Percentiles rank a stretch among this genome's conserved stretches.
Conservation (phyloP, 2,113 vertebrate species). For the Grammomys dolichurus region DNA sequence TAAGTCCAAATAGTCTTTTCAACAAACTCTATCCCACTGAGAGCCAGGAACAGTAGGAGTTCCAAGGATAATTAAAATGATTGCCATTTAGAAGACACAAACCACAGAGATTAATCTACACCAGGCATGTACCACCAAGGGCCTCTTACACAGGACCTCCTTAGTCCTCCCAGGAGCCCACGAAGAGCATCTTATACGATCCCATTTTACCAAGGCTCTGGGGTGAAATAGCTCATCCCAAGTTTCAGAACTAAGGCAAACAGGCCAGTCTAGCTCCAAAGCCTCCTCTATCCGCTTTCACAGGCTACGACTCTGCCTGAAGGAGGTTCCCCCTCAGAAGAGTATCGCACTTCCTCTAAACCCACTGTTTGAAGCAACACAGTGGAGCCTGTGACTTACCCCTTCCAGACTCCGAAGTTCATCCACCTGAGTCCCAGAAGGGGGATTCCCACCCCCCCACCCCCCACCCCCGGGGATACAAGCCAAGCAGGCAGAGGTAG, state of each 20-base stretch:
- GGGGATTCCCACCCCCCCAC: no score
- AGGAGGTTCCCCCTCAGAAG: no score
- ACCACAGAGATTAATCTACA: rapidly evolving
- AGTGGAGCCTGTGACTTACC: neutral
- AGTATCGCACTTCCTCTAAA: neutral
- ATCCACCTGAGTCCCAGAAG: neutral
- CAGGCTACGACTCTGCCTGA: neutral
- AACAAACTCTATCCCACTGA: neutral
- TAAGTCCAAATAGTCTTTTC: neutral
- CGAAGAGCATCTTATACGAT: neutral
- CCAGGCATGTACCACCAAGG: neutral
- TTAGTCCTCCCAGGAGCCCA: neutral
- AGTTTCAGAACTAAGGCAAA: neutral
- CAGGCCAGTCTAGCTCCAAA: neutral
- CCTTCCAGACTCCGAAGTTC: neutral
- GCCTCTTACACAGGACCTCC: neutral
- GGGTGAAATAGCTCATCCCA: neutral
- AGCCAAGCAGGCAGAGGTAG: neutral
- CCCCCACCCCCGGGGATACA: no score
- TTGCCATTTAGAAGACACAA: neutral
- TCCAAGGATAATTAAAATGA: neutral
- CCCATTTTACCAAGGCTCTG: constrained; percentile 8
- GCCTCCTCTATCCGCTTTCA: neutral
- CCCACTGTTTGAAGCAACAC: neutral
- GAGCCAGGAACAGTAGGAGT: neutral